Evolutionary conservation across 2,113 vertebrate genomes (phyloP).

Genomic region (Candoia aspera): DNA sequence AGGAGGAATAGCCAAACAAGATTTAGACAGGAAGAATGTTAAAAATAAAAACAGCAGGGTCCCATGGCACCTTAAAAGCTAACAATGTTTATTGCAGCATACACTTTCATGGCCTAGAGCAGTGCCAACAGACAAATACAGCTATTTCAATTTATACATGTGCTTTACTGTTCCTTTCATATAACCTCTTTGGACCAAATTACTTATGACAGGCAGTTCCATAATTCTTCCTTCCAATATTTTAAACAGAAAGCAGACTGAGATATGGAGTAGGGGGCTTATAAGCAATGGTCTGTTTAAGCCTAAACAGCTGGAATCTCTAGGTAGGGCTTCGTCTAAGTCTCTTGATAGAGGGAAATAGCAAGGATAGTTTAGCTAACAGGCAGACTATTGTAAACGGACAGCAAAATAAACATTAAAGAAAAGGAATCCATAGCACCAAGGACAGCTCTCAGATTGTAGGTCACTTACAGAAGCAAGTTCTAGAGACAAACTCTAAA

Average conservation of each 20-base stretch:
- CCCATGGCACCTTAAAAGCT: not conserved
- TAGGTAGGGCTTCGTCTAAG: not conserved
- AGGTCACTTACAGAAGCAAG: not conserved
- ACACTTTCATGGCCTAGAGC: not conserved
- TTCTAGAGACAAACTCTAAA: not conserved
- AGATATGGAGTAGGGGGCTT: not conserved
- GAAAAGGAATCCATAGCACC: not conserved
- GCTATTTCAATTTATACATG: not conserved
- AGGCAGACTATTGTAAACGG: not conserved
- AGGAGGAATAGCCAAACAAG: not conserved
- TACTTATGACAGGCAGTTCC: not conserved
- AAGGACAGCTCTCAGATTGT: not conserved
- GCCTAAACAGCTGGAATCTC: not conserved
- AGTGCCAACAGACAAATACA: conserved; percentile 2
- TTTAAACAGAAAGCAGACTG: not conserved
- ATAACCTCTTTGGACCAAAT: not conserved
- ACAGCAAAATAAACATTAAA: not conserved
- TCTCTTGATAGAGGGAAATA: not conserved
- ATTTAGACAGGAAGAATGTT: not conserved
- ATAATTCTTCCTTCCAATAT: not conserved
- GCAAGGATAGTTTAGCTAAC: not conserved
- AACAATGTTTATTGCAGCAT: not conserved
- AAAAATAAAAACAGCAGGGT: not conserved
- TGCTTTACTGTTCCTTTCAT: not conserved
- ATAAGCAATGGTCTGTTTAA: not conserved